phyloP scores from a whole-genome alignment of 1,140 invertebrate species.

The Drosophila pseudoobscura region DNA sequence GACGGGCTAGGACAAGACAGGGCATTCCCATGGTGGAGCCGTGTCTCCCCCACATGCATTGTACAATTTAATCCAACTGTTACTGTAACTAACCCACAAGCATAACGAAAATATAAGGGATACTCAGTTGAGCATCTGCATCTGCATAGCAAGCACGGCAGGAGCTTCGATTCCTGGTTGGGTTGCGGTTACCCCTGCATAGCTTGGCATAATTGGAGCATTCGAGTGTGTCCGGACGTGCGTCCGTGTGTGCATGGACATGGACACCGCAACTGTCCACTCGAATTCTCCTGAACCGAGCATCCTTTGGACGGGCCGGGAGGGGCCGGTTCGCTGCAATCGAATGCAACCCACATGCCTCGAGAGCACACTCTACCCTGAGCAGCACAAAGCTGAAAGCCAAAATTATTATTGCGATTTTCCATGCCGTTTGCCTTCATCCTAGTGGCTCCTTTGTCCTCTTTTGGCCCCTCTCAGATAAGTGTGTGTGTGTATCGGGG shows the following conservation, averaged over 20 bases:
- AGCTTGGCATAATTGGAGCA: constrained; percentile 36
- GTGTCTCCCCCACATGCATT: constrained; percentile 28
- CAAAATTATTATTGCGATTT: constrained; percentile 79
- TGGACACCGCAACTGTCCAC: constrained; percentile 42
- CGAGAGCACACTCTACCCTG: not conserved
- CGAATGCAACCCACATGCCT: not conserved
- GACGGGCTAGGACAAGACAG: constrained; percentile 36
- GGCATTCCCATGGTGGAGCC: constrained; percentile 7
- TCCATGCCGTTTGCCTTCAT: constrained; percentile 68
- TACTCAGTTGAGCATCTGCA: constrained; percentile 62
- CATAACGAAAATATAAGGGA: constrained; percentile 57
- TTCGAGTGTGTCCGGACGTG: constrained; percentile 9
- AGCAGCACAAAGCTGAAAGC: constrained; percentile 46
- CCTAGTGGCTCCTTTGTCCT: constrained; percentile 11
- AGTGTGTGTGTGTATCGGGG: constrained; percentile 45
- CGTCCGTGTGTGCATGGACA: not conserved
- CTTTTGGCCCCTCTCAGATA: not conserved
- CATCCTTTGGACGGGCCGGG: not conserved
- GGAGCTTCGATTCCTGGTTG: constrained; percentile 33
- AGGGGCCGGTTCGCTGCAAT: too few relatives aligned
- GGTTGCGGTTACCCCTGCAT: constrained; percentile 3
- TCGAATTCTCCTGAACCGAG: constrained; percentile 18
- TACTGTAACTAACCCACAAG: constrained; percentile 63
- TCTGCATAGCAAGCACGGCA: constrained; percentile 35
- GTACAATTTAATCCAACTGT: constrained; percentile 69